Conservation (phyloP, 2,113 vertebrate species). For the Cynopterus brachyotis region DNA sequence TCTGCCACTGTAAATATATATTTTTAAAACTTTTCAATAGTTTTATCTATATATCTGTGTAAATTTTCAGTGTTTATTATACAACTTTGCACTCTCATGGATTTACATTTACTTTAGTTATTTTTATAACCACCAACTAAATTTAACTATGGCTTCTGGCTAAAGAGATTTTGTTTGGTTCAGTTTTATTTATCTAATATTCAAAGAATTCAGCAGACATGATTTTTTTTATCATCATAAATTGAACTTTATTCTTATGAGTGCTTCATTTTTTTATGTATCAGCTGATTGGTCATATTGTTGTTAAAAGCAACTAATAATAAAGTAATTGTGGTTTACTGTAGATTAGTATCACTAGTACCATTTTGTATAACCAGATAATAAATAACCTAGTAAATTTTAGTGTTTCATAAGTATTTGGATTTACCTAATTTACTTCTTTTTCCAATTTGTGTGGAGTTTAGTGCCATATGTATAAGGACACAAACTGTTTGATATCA, state of each 20-base stretch:
- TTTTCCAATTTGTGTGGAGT: not conserved
- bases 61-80: not conserved
- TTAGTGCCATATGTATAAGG: not conserved
- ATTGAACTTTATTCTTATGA: not conserved
- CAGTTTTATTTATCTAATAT: not conserved
- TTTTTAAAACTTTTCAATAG: not conserved
- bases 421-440: not conserved
- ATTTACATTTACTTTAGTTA: not conserved
- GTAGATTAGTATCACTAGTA: not conserved
- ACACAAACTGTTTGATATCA: not conserved
- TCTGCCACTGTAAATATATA: not conserved
- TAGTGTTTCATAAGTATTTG: not conserved
- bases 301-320: not conserved
- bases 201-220: not conserved
- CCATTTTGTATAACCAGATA: not conserved
- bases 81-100: not conserved
- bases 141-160: not conserved
- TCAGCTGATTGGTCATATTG: not conserved
- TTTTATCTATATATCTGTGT: not conserved
- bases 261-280: not conserved
- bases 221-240: not conserved
- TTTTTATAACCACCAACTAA: not conserved
- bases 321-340: not conserved
- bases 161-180: not conserved
- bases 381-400: not conserved